These are phyloP conservation scores for Drosophila lacicola DNA, from an alignment of 2,888 invertebrate species.

Conservation along the genomic window DNA sequence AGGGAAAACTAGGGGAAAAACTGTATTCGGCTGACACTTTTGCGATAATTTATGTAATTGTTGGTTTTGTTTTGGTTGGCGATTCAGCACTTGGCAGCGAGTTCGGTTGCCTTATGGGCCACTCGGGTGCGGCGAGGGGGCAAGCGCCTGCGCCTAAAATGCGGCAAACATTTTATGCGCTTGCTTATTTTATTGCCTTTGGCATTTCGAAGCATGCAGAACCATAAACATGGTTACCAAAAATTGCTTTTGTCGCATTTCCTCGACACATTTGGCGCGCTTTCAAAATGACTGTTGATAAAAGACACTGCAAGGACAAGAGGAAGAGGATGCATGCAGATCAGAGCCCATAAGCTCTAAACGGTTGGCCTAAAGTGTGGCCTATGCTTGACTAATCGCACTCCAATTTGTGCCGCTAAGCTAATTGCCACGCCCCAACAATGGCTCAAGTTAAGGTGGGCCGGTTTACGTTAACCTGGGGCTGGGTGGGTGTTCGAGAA, in stretches of 20 bases:
- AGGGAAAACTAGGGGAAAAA: neutral
- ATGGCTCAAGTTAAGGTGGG: neutral
- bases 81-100: slow-evolving; percentile 51
- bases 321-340: neutral
- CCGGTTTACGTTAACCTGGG: too few relatives aligned
- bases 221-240: slow-evolving; percentile 60
- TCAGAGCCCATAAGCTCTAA: neutral
- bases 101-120: slow-evolving; percentile 9
- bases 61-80: slow-evolving; percentile 54
- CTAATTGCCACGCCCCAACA: slow-evolving; percentile 35
- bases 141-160: slow-evolving; percentile 58
- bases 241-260: slow-evolving; percentile 67
- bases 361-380: slow-evolving; percentile 2
- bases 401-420: slow-evolving; percentile 45
- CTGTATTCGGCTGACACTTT: slow-evolving; percentile 36
- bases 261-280: slow-evolving; percentile 63
- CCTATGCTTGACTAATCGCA: slow-evolving; percentile 38
- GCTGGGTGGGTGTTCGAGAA: neutral
- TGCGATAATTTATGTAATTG: slow-evolving; percentile 69
- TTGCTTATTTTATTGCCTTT: slow-evolving; percentile 54
- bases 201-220: slow-evolving; percentile 45
- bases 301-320: neutral
- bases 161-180: slow-evolving; percentile 65
- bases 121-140: too few relatives aligned
- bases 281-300: slow-evolving; percentile 48